phyloP scores from a whole-genome alignment of 2,888 invertebrate species.

The Pyrrhosoma nymphula region DNA sequence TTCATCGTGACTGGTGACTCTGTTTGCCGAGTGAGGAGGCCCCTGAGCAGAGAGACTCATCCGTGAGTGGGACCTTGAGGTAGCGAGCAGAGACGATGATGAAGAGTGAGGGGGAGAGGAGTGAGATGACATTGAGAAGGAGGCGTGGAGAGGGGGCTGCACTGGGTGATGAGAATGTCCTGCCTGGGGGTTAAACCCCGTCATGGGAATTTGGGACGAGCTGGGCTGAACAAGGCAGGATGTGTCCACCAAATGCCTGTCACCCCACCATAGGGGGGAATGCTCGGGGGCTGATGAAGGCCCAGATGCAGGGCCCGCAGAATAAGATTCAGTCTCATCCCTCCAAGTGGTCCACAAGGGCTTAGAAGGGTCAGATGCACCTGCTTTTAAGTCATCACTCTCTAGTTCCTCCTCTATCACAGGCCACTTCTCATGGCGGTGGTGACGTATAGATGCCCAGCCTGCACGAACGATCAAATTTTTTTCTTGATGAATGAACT shows the following conservation, averaged over 20 bases:
- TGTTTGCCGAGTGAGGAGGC: conserved; percentile 85
- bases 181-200: conserved; percentile 9
- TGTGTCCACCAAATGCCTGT: not conserved
- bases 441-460: conserved; percentile 88
- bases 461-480: conserved; percentile 77
- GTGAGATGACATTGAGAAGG: not conserved
- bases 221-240: conserved; percentile 11
- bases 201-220: not conserved
- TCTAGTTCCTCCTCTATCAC: conserved; percentile 85
- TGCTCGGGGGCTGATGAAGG: conserved; percentile 48
- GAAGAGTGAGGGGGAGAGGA: conserved; percentile 42
- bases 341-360: conserved; percentile 41
- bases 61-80: conserved; percentile 80
- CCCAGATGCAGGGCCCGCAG: conserved; percentile 1
- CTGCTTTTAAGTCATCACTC: conserved; percentile 76
- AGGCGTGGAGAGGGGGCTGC: not conserved
- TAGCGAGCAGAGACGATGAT: conserved; percentile 27
- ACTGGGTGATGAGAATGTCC: not conserved
- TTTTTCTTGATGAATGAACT: too few species aligned
- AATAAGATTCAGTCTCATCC: conserved; percentile 46
- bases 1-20: conserved; percentile 81
- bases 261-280: conserved; percentile 48
- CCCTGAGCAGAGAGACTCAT: conserved; percentile 81
- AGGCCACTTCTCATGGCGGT: conserved; percentile 88
- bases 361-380: conserved; percentile 48